Evolutionary conservation across 2,113 vertebrate genomes (phyloP).

Genomic region (Lampris incognitus): DNA sequence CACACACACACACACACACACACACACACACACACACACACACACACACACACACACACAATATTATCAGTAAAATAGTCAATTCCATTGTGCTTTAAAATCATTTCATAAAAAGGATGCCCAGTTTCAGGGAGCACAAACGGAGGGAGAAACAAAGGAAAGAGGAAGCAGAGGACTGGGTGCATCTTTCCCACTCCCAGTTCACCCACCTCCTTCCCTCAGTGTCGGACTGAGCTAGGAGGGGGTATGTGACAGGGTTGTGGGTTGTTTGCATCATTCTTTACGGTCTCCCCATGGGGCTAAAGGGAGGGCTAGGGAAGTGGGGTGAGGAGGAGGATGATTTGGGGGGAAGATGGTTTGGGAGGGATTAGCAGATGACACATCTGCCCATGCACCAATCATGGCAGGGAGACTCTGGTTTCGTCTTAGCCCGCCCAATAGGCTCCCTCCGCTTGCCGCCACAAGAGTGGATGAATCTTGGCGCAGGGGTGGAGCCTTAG

Average conservation of each 20-base stretch:
- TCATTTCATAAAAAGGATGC: constrained; percentile 38
- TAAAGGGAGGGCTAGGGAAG: constrained; percentile 74
- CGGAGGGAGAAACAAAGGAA: background rate
- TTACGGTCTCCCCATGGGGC: constrained; percentile 80
- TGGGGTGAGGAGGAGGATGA: constrained; percentile 68
- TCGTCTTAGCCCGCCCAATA: constrained; percentile 90
- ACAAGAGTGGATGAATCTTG: constrained; percentile 87
- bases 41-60: constrained; percentile 34
- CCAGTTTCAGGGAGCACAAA: background rate
- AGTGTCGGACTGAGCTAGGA: constrained; percentile 61
- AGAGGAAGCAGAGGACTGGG: background rate
- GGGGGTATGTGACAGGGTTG: constrained; percentile 56
- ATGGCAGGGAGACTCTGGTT: constrained; percentile 95
- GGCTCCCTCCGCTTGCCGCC: constrained; percentile 84
- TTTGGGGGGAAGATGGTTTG: constrained; percentile 47
- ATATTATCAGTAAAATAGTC: constrained; percentile 50
- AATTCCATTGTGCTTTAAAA: constrained; percentile 79
- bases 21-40: constrained; percentile 24
- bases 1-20: constrained; percentile 32
- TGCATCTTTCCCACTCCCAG: background rate
- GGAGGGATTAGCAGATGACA: constrained; percentile 67
- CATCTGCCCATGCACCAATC: constrained; percentile 82
- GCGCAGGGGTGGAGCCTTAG: constrained; percentile 63
- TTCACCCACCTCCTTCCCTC: constrained; percentile 16
- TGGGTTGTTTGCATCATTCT: constrained; percentile 67